phyloP scores from a whole-genome alignment of 2,888 invertebrate genomes.

The Brenthis ino region DNA sequence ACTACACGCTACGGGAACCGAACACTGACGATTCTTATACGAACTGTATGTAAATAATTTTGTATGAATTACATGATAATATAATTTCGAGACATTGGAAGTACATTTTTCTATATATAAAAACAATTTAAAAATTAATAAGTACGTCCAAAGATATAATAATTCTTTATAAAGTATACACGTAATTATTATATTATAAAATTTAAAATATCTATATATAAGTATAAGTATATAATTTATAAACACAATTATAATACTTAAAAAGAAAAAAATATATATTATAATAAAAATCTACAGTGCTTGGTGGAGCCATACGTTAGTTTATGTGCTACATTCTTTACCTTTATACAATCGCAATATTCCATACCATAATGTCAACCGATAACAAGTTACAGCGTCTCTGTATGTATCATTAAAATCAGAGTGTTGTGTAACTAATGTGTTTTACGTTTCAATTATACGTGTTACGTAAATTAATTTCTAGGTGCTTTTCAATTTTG shows the following conservation, averaged over 20 bases:
- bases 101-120: too few species aligned
- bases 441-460: conserved; percentile 21
- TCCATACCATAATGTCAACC: conserved; percentile 2
- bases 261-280: too few species aligned
- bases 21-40: conserved; percentile 5
- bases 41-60: not conserved
- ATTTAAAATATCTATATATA: too few species aligned
- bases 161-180: too few species aligned
- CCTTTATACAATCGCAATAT: not conserved
- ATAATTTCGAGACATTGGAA: too few species aligned
- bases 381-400: conserved; percentile 1
- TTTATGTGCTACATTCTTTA: not conserved
- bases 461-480: conserved; percentile 38
- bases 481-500: conserved; percentile 43
- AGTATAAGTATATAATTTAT: too few species aligned
- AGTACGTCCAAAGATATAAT: too few species aligned
- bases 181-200: too few species aligned
- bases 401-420: conserved; percentile 18
- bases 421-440: conserved; percentile 8
- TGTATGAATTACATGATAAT: too few species aligned
- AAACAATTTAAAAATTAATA: too few species aligned
- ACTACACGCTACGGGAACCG: not conserved
- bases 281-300: conserved; percentile 12
- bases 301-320: not conserved
- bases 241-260: too few species aligned